phyloP scores from a whole-genome alignment of 1,140 invertebrate species.

The Caenorhabditis briggsae region DNA sequence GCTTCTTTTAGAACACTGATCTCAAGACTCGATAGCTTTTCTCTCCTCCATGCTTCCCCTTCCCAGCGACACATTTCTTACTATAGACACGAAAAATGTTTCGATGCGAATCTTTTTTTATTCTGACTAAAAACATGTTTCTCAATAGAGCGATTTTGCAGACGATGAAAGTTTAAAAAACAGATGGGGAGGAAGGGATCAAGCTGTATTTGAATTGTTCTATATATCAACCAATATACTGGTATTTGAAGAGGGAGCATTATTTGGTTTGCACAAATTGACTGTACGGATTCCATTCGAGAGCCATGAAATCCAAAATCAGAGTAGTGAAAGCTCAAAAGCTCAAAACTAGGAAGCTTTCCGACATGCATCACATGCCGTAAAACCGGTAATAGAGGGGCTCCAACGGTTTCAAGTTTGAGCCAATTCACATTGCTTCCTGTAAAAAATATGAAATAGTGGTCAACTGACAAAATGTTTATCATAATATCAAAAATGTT shows the following conservation, averaged over 20 bases:
- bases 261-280: neutral
- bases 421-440: too few species aligned
- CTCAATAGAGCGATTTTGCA: neutral
- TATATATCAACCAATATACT: too few species aligned
- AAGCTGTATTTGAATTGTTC: neutral
- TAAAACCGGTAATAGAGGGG: too few species aligned
- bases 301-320: too few species aligned
- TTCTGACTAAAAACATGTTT: neutral
- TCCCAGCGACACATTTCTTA: constrained; percentile 1
- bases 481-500: too few species aligned
- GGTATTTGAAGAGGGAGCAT: too few species aligned
- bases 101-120: constrained; percentile 5
- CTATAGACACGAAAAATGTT: neutral
- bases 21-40: neutral
- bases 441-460: too few species aligned
- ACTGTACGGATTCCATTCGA: neutral
- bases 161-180: neutral
- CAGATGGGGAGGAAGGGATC: neutral
- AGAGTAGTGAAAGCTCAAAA: too few species aligned
- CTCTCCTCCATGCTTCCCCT: neutral
- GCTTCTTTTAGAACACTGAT: constrained; percentile 18
- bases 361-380: too few species aligned
- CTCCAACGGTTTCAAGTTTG: too few species aligned
- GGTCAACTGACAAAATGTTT: too few species aligned
- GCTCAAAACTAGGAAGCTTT: too few species aligned